A percentile compares a stretch with the other conserved stretches of the same genome.
Conservation (phyloP, 1,140 invertebrate genomes). For the Cecropterus lyciades region DNA sequence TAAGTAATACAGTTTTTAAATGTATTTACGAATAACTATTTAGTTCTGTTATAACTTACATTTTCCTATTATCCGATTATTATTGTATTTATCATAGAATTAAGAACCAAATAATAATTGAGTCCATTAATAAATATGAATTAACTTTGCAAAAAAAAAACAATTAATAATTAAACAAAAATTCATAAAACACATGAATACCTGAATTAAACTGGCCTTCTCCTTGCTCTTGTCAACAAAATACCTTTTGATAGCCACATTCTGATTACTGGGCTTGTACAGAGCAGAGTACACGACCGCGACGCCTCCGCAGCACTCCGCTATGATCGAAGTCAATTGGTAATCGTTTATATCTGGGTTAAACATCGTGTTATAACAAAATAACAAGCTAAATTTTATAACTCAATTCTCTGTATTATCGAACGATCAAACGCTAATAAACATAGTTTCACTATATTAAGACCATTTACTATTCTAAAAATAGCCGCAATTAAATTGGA, state of each 20-base stretch:
- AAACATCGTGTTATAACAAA: constrained; percentile 55
- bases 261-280: constrained; percentile 87
- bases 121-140: too few relatives aligned
- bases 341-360: constrained; percentile 83
- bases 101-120: too few relatives aligned
- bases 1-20: too few relatives aligned
- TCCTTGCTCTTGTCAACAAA: constrained; percentile 89
- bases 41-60: too few relatives aligned
- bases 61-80: too few relatives aligned
- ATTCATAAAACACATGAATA: constrained; percentile 54
- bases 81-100: too few relatives aligned
- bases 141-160: too few relatives aligned
- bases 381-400: neutral
- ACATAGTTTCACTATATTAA: constrained; percentile 29
- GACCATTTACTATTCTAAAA: constrained; percentile 43
- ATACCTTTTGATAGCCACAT: constrained; percentile 91
- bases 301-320: constrained; percentile 88
- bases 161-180: too few relatives aligned
- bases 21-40: too few relatives aligned
- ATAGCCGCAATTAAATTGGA: constrained; percentile 40
- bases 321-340: constrained; percentile 86
- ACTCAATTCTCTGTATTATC: neutral
- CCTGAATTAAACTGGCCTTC: constrained; percentile 88
- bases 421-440: constrained; percentile 9
- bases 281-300: constrained; percentile 88